phyloP scores from a whole-genome alignment of 2,113 vertebrate genomes.

The Tretioscincus oriximinensis region DNA sequence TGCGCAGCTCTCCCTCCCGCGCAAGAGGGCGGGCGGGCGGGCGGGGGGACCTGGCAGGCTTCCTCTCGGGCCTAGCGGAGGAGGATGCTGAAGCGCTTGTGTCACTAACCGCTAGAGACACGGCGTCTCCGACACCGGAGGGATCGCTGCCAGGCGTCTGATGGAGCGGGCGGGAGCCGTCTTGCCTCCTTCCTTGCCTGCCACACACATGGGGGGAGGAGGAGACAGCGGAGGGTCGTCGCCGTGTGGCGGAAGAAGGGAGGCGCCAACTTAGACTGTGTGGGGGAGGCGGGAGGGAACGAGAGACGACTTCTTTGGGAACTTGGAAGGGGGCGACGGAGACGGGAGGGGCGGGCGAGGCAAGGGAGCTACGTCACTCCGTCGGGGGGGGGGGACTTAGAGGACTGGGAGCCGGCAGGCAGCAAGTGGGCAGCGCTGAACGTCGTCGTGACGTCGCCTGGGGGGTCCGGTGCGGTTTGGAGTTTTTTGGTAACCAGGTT shows the following conservation, averaged over 20 bases:
- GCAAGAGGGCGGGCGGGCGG: not conserved
- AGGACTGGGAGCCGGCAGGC: not conserved
- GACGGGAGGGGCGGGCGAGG: too few relatives aligned
- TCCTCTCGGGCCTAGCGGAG: conserved; percentile 9
- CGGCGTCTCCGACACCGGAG: conserved; percentile 25
- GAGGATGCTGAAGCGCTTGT: conserved; percentile 22
- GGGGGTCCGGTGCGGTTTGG: not conserved
- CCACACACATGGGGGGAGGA: not conserved
- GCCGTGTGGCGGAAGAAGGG: not conserved
- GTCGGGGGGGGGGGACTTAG: not conserved
- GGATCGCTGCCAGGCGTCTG: conserved; percentile 12
- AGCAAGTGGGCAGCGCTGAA: too few relatives aligned
- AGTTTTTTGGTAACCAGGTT: not conserved
- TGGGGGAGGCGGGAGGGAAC: not conserved
- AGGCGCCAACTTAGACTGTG: not conserved
- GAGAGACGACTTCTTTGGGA: not conserved
- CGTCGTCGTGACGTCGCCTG: too few relatives aligned
- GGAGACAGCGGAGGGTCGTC: not conserved
- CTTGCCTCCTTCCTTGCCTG: not conserved
- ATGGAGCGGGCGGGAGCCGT: not conserved
- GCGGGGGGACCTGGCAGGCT: not conserved
- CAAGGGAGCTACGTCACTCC: too few relatives aligned
- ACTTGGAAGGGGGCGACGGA: not conserved
- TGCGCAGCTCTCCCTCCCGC: not conserved
- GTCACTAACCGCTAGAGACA: conserved; percentile 34